Percentiles rank a stretch among this genome's conserved stretches.
phyloP scores from a whole-genome alignment of 2,113 vertebrate species.

The Parotia lawesii region DNA sequence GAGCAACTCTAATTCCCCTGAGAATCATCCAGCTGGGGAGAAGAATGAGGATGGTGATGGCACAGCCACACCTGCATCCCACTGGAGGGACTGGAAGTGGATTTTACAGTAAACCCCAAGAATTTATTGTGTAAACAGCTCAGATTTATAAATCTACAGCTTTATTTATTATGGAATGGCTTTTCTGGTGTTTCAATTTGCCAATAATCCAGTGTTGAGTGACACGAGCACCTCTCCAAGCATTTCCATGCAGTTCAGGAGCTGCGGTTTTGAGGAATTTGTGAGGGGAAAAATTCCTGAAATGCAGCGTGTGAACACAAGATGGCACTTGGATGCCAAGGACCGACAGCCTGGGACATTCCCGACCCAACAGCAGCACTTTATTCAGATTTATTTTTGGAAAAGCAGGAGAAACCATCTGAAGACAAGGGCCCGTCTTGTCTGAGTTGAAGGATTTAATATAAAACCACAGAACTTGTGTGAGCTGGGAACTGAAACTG shows the following conservation, averaged over 20 bases:
- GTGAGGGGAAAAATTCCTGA: background rate
- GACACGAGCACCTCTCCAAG: background rate
- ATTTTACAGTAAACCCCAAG: background rate
- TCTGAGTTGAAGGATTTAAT: background rate
- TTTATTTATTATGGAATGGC: background rate
- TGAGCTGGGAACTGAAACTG: background rate
- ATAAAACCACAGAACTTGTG: background rate
- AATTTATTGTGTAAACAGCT: background rate
- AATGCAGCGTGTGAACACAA: conserved; percentile 54
- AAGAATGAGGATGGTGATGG: background rate
- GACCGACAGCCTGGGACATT: background rate
- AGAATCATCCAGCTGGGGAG: background rate
- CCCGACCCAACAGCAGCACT: background rate
- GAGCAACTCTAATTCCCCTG: rapidly evolving
- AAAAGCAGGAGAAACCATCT: background rate
- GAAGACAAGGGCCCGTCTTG: background rate
- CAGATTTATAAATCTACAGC: background rate
- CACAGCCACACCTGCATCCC: too few species aligned
- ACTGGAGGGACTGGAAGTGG: background rate
- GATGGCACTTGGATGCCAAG: conserved; percentile 72
- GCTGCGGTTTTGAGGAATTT: background rate
- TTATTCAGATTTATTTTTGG: background rate
- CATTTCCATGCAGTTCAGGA: background rate
- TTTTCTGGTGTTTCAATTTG: background rate
- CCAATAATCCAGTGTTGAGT: background rate